These are phyloP conservation scores for Amblyjoppa fuscipennis DNA, from an alignment of 2,888 invertebrate genomes.

Conservation along the genomic window DNA sequence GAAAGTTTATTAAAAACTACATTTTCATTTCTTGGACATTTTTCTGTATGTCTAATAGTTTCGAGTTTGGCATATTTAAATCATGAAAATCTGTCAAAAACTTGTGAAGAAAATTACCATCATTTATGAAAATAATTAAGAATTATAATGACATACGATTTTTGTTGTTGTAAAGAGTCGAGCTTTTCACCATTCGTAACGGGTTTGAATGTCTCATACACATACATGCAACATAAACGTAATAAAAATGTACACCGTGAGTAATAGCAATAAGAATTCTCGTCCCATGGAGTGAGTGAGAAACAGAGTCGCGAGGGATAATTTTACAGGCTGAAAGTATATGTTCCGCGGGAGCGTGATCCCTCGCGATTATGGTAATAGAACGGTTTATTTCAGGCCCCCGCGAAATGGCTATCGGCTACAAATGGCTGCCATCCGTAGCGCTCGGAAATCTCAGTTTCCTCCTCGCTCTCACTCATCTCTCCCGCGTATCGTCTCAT, in stretches of 20 bases:
- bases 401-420: conserved; percentile 72
- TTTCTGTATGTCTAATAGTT: too few species aligned
- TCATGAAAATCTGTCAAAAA: not conserved
- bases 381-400: conserved; percentile 74
- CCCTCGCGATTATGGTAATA: conserved; percentile 76
- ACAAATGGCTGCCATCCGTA: conserved; percentile 68
- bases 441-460: conserved; percentile 48
- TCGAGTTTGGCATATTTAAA: too few species aligned
- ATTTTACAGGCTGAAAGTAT: conserved; percentile 75
- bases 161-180: too few species aligned
- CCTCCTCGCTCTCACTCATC: conserved; percentile 19
- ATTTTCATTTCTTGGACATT: too few species aligned
- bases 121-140: too few species aligned
- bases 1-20: too few species aligned
- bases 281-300: conserved; percentile 51
- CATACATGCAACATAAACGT: not conserved
- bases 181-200: too few species aligned
- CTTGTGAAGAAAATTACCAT: not conserved
- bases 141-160: too few species aligned
- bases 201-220: not conserved
- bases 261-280: conserved; percentile 66
- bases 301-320: conserved; percentile 69
- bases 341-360: conserved; percentile 69
- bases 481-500: conserved; percentile 37
- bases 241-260: conserved; percentile 45